Evolutionary conservation across 2,888 invertebrate species (phyloP).

Genomic region (Kryphioiulus occultus): DNA sequence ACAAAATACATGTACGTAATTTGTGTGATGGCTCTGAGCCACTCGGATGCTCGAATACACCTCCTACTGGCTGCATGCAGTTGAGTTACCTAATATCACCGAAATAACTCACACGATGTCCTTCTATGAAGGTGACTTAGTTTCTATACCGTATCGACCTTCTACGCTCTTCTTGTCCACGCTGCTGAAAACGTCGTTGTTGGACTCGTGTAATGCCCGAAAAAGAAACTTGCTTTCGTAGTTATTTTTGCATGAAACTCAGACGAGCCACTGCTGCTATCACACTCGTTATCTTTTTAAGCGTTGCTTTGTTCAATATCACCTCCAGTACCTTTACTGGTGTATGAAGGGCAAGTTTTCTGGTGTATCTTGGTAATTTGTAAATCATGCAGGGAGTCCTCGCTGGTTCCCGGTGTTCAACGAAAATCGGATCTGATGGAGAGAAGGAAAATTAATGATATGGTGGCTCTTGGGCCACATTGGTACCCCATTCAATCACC

Average conservation of each 20-base stretch:
- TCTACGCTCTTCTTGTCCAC: background rate
- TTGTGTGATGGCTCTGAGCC: conserved; percentile 1
- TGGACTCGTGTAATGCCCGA: background rate
- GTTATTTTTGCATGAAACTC: background rate
- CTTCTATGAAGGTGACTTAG: conserved; percentile 3
- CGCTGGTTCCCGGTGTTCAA: background rate
- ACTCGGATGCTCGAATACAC: background rate
- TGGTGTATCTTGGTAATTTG: background rate
- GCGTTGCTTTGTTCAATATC: too few relatives aligned
- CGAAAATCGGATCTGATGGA: background rate
- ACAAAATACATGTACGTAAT: background rate
- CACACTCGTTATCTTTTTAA: background rate
- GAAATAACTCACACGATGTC: background rate
- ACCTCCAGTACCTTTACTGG: background rate
- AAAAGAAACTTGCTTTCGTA: background rate
- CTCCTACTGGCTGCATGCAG: background rate
- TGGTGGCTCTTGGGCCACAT: too few relatives aligned
- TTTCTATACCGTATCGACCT: background rate
- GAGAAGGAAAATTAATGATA: too few relatives aligned
- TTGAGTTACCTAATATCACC: background rate
- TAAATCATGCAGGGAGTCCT: background rate
- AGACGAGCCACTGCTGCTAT: background rate
- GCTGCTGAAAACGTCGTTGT: too few relatives aligned
- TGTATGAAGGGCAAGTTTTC: background rate
- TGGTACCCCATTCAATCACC: too few relatives aligned